A percentile compares a stretch with the other conserved stretches of the same genome.
phyloP scores from a whole-genome alignment of 2,797 vertebrate species.

The Ceyx erithaca region DNA sequence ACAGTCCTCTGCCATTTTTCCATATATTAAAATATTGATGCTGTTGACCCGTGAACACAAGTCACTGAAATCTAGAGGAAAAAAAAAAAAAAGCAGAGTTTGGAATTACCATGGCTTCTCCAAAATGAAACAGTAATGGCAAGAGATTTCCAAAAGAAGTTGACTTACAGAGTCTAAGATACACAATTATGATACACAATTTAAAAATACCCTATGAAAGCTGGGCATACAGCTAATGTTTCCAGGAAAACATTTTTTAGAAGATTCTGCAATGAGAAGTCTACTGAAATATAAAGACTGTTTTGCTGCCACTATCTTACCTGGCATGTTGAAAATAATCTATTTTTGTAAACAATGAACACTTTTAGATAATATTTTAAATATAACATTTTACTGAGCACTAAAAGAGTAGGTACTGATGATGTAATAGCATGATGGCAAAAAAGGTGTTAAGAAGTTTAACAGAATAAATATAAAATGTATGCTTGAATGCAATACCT shows the following conservation, averaged over 20 bases:
- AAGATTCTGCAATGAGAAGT: not conserved
- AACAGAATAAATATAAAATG: not conserved
- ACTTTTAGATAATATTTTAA: not conserved
- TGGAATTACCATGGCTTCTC: not conserved
- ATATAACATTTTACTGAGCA: not conserved
- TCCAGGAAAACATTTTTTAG: not conserved
- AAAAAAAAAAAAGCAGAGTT: conserved; percentile 1
- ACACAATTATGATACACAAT: not conserved
- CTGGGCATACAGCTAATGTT: not conserved
- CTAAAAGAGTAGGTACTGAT: not conserved
- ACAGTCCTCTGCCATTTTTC: conserved; percentile 76
- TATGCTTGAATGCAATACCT: conserved; percentile 64
- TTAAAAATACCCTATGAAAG: not conserved
- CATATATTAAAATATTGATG: conserved; percentile 71
- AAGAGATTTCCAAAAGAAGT: not conserved
- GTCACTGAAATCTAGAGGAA: conserved; percentile 54
- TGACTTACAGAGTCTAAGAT: not conserved
- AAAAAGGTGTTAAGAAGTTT: not conserved
- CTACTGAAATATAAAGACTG: not conserved
- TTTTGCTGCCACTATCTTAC: not conserved
- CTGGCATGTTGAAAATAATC: not conserved
- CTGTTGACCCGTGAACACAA: not conserved
- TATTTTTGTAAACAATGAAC: not conserved
- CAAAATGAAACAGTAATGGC: not conserved
- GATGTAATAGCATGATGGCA: not conserved